Evolutionary conservation across 2,797 vertebrate species (phyloP).

Genomic region (Micromesistius poutassou): DNA sequence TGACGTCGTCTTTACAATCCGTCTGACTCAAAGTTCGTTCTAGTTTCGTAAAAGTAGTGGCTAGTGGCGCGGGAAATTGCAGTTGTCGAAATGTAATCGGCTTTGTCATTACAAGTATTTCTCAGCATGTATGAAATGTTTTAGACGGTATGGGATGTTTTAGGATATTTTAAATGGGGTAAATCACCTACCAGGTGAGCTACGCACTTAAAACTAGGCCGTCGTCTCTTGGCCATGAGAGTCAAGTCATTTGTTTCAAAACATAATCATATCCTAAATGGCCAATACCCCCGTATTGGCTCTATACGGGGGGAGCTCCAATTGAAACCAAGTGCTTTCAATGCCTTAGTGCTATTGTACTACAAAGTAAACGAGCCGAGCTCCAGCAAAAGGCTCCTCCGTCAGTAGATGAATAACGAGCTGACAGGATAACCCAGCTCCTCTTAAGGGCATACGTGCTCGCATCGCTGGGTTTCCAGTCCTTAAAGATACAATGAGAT

Average conservation of each 20-base stretch:
- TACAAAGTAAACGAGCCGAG: not conserved
- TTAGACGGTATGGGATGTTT: not conserved
- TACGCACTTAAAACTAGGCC: not conserved
- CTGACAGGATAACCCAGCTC: conserved; percentile 30
- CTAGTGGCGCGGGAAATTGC: too few species aligned
- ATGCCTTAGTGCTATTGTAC: too few species aligned
- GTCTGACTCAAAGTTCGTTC: not conserved
- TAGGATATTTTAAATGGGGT: not conserved
- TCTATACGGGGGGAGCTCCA: too few species aligned
- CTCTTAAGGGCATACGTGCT: conserved; percentile 64
- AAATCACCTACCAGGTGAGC: not conserved
- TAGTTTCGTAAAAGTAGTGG: not conserved
- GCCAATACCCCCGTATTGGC: too few species aligned
- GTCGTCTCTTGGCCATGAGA: too few species aligned
- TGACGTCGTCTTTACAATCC: not conserved
- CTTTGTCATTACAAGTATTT: not conserved
- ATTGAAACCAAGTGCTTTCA: too few species aligned
- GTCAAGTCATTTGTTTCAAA: too few species aligned
- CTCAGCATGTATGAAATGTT: not conserved
- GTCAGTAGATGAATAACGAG: not conserved
- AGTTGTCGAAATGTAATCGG: too few species aligned
- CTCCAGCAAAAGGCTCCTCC: too few species aligned
- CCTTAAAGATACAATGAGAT: conserved; percentile 27
- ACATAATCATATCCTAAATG: too few species aligned
- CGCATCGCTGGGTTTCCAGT: conserved; percentile 57